Percentiles rank a stretch among this genome's conserved stretches.
phyloP scores from a whole-genome alignment of 2,113 vertebrate genomes.

The Nematolebias whitei region DNA sequence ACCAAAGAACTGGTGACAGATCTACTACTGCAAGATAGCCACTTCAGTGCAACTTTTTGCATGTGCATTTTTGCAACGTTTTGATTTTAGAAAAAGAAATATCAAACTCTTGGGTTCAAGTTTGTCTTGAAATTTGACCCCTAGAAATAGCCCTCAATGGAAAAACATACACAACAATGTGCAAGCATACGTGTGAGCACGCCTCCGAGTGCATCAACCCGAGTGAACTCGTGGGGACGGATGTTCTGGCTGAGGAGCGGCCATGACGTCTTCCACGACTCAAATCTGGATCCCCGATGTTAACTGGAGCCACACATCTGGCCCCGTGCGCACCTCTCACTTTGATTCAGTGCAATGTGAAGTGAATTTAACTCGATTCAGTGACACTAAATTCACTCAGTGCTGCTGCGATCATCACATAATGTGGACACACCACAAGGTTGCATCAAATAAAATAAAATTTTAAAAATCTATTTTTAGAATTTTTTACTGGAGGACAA shows the following conservation, averaged over 20 bases:
- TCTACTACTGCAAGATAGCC: conserved; percentile 47
- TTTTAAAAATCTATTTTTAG: conserved; percentile 35
- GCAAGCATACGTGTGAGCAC: conserved; percentile 31
- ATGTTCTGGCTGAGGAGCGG: conserved; percentile 50
- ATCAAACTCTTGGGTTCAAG: conserved; percentile 50
- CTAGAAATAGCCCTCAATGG: conserved; percentile 68
- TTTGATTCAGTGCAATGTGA: conserved; percentile 71
- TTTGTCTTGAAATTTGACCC: conserved; percentile 45
- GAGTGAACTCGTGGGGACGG: conserved; percentile 29
- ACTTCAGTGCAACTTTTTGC: conserved; percentile 69
- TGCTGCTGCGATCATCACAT: conserved; percentile 36
- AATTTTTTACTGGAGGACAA: too few relatives aligned
- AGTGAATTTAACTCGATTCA: conserved; percentile 45
- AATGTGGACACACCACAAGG: conserved; percentile 17
- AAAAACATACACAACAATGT: conserved; percentile 30
- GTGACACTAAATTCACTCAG: conserved; percentile 36
- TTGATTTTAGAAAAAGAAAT: conserved; percentile 36
- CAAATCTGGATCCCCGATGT: conserved; percentile 7
- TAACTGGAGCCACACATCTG: conserved; percentile 12
- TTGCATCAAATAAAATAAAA: background rate
- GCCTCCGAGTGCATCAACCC: conserved; percentile 9
- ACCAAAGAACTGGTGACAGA: conserved; percentile 21
- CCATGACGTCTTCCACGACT: conserved; percentile 8
- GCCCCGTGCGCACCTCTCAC: conserved; percentile 33
- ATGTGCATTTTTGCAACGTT: conserved; percentile 66